phyloP scores from a whole-genome alignment of 1,140 invertebrate genomes.

The Heliothis virescens region DNA sequence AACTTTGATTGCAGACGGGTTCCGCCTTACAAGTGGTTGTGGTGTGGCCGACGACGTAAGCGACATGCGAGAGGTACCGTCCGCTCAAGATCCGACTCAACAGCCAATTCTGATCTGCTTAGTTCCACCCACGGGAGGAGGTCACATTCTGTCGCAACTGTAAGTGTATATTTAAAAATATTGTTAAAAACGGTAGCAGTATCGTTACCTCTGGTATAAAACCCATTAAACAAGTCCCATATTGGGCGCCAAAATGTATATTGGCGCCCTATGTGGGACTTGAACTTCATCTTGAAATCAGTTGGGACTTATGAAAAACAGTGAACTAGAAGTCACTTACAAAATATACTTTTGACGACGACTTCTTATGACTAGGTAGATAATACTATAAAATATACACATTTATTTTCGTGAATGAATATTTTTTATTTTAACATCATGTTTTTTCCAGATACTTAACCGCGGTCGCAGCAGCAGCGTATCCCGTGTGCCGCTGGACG shows the following conservation, averaged over 20 bases:
- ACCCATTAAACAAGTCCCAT: background rate
- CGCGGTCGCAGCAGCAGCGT: conserved; percentile 72
- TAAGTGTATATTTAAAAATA: conserved; percentile 49
- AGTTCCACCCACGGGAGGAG: conserved; percentile 79
- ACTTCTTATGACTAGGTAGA: too few relatives aligned
- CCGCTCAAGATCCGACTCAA: conserved; percentile 81
- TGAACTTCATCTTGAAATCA: background rate
- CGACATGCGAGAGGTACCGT: conserved; percentile 71
- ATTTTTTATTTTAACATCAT: background rate
- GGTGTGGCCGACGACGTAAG: conserved; percentile 69
- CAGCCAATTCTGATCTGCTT: conserved; percentile 82
- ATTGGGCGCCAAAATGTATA: background rate
- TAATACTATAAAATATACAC: too few relatives aligned
- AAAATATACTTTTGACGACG: too few relatives aligned
- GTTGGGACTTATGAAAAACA: background rate
- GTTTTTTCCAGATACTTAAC: conserved; percentile 72
- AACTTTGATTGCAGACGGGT: conserved; percentile 73
- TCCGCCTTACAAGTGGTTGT: conserved; percentile 83
- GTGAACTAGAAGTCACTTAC: too few relatives aligned
- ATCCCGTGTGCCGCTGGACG: conserved; percentile 57
- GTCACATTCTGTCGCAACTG: conserved; percentile 76
- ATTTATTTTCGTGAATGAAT: too few relatives aligned
- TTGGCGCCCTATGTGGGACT: background rate
- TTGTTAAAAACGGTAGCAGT: background rate
- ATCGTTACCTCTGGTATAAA: too few relatives aligned